These are phyloP conservation scores for Oenanthe oenanthe DNA, from an alignment of 2,113 vertebrate species.

Conservation along the genomic window DNA sequence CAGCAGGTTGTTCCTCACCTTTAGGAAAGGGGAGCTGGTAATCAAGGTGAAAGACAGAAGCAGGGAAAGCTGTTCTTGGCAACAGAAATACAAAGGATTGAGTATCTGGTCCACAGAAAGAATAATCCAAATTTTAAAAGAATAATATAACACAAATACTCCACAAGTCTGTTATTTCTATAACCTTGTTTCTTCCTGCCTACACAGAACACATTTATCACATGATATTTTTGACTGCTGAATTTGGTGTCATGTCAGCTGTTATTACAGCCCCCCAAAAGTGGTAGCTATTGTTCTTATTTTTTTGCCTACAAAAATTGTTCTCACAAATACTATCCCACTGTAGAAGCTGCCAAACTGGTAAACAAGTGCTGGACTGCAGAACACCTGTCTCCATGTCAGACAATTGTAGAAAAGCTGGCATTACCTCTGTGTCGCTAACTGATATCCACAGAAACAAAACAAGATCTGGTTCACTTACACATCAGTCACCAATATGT, in stretches of 20 bases:
- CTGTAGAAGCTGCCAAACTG: background rate
- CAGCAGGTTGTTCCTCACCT: background rate
- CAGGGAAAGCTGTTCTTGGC: background rate
- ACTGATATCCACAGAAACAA: background rate
- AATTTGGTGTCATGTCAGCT: background rate
- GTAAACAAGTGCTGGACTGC: background rate
- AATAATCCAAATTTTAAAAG: background rate
- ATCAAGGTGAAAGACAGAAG: background rate
- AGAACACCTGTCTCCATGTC: background rate
- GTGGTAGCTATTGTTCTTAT: background rate
- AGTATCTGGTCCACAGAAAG: background rate
- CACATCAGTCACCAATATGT: accelerated
- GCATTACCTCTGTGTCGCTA: background rate
- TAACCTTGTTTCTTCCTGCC: background rate
- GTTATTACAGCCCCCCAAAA: background rate
- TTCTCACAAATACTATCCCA: background rate
- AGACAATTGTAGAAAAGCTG: background rate
- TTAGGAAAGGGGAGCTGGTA: background rate
- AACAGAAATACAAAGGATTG: background rate
- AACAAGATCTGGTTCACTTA: background rate
- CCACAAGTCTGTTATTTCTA: background rate
- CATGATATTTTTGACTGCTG: background rate
- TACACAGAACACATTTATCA: background rate
- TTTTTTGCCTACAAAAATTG: background rate
- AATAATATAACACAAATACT: background rate